Evolutionary conservation across 23 tunicate genomes (phyloP).

Genomic region (Halocynthia roretzi): DNA sequence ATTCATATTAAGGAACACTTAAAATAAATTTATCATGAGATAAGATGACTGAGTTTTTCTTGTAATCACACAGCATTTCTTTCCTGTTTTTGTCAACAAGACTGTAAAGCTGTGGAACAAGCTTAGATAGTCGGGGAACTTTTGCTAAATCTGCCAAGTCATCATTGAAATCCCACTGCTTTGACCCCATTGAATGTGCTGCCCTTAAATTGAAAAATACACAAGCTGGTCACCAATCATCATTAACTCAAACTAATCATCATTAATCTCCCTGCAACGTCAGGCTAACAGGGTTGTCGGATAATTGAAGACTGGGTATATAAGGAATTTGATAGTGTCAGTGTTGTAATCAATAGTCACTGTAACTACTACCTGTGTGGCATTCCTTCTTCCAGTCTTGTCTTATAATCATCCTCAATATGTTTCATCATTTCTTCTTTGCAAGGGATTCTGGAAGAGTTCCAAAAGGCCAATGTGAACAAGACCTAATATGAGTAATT

Average conservation of each 20-base stretch:
- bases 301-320: not conserved
- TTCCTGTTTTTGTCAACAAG: slow-evolving; percentile 27
- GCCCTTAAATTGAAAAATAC: slow-evolving; percentile 18
- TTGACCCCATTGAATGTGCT: slow-evolving; percentile 48
- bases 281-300: not conserved
- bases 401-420: slow-evolving; percentile 47
- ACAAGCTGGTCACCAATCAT: not conserved
- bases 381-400: slow-evolving; percentile 40
- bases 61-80: slow-evolving; percentile 23
- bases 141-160: slow-evolving; percentile 64
- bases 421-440: slow-evolving; percentile 57
- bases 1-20: too few relatives aligned
- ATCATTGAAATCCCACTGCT: slow-evolving; percentile 81
- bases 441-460: slow-evolving; percentile 31
- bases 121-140: slow-evolving; percentile 27
- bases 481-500: not conserved
- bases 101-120: slow-evolving; percentile 42
- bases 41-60: slow-evolving; percentile 29
- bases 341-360: not conserved
- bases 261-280: not conserved
- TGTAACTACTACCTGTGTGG: slow-evolving; percentile 21
- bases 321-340: not conserved
- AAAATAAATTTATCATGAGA: not conserved
- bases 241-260: not conserved
- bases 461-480: slow-evolving; percentile 27